phyloP scores from a whole-genome alignment of 1,140 invertebrate species.

The Drosophila chauvacae region DNA sequence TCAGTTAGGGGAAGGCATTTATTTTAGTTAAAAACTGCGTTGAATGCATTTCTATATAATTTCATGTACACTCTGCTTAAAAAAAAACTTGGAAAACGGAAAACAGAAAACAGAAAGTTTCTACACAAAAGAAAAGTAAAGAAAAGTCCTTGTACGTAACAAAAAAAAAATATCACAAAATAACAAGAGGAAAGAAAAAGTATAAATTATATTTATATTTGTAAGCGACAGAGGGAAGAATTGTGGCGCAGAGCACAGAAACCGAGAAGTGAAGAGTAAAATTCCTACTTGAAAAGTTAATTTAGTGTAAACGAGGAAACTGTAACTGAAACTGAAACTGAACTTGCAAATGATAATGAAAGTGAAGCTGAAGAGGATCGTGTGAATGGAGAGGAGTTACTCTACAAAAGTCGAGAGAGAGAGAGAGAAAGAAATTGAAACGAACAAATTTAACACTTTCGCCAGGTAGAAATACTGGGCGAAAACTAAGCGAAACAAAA shows the following conservation, averaged over 20 bases:
- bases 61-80: constrained; percentile 26
- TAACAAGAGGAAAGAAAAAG: constrained; percentile 29
- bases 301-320: constrained; percentile 61
- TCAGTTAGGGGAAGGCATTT: constrained; percentile 63
- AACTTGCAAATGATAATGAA: constrained; percentile 46
- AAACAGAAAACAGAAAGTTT: constrained; percentile 57
- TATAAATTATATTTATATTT: constrained; percentile 73
- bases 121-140: constrained; percentile 37
- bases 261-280: constrained; percentile 43
- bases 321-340: constrained; percentile 54
- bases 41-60: constrained; percentile 46
- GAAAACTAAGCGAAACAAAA: constrained; percentile 38
- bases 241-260: constrained; percentile 29
- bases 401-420: constrained; percentile 18
- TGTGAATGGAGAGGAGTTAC: constrained; percentile 37
- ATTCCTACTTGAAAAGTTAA: constrained; percentile 80
- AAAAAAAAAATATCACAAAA: constrained; percentile 36
- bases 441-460: constrained; percentile 58
- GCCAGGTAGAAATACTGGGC: constrained; percentile 50
- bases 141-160: constrained; percentile 49
- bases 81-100: constrained; percentile 1
- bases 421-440: constrained; percentile 34
- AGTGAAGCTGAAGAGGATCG: constrained; percentile 37
- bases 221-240: constrained; percentile 51
- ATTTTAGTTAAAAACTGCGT: constrained; percentile 63